Evolutionary conservation across 2,113 vertebrate genomes (phyloP), one percentile per base, ranked within the genome.

Genomic region (Mionectes macconnelli): DNA sequence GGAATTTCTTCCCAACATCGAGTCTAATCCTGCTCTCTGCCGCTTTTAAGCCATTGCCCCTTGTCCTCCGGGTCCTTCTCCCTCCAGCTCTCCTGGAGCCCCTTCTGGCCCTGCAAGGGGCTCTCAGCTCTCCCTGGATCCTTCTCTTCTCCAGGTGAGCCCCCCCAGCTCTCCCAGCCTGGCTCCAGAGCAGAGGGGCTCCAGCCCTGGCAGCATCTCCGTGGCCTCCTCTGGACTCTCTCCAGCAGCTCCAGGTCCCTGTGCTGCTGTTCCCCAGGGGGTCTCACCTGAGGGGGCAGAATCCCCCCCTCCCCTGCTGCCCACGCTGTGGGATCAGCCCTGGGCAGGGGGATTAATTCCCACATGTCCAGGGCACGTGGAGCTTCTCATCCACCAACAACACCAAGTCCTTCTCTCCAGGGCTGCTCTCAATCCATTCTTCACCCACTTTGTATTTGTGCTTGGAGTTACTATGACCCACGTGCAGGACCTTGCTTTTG

Each of bases 311-410:
- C 1, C 12, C 17, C 73, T 68, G 44, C 84, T 77, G 73, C 84
- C 63, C 72, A 59, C 7, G 1, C 63, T 69, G 64, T 27, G 62
- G 66, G 22, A 3, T n/a, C 74, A 70, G 47, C 47, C 28, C 74
- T 20, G 55, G 33, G 19, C 64, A 4, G n/a, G 70, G 16, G n/a
- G 9, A 3, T 69, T n/a, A n/a, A n/a, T n/a, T n/a, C n/a, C n/a
- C n/a, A 30, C 60, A 30, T 3, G 2, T 18, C 39, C 2, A 1
- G 33, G 44, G 5, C 45, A 60, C 12, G 4, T 23, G 7, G 55
- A n/a, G 66, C 40, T 31, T 79, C 47, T 53, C 47, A 30, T 7
- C 9, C 33, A 8, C 28, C 28, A 40, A 5, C n/a, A 62, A 10
- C 45, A 11, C 11, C 28, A 23, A 22, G 62, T 19, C 9, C 24